Evolutionary conservation across 2,888 invertebrate species (phyloP), one percentile per base, ranked within the genome.

Genomic region (Epinotia bilunana): DNA sequence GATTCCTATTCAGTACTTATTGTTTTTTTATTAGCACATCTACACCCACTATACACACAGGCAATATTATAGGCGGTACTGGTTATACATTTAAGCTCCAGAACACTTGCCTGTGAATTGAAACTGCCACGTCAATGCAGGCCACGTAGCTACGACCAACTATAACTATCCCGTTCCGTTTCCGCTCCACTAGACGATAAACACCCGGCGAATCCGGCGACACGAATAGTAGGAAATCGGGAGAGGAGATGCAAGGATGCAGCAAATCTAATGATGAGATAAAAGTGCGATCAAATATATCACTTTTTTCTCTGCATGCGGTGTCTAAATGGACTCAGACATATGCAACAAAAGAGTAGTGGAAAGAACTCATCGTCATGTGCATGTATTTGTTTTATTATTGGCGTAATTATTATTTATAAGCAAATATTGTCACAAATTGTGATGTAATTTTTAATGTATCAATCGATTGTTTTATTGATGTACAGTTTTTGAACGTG

Each of bases 91-190:
- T 53, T 13, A 70, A 63, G 23, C 33, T 60, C 74, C 74, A 70
- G 64, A 74, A 65, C 18, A 75, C 71, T 72, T 23, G 75, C 65
- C 75, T 55, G 55, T 63, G 62, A 76, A 72, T 68, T 49, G 70
- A 73, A 28, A 65, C 69, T 70, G 91, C 91, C 92, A 92, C 92
- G 92, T 92, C 92, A 91, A 87, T 87, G 82, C 80, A 74, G 80
- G 82, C 82, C 88, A 91, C 91, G 90, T 89, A 85, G 70, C 28
- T 70, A 20, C 23, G 39, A 18, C 53, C 39, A 82, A 84, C 86
- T 87, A 88, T 86, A 82, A 84, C 86, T 87, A 88, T 86, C 88
- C 86, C 82, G 80, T 86, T 90, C 88, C 89, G 84, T 84, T 84
- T 83, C 83, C 84, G 81, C 83, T 86, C 83, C 11, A 16, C 12